Evolutionary conservation across 2,888 invertebrate species (phyloP), one percentile per base, ranked within the genome.

Genomic region (Drosophila limbata): DNA sequence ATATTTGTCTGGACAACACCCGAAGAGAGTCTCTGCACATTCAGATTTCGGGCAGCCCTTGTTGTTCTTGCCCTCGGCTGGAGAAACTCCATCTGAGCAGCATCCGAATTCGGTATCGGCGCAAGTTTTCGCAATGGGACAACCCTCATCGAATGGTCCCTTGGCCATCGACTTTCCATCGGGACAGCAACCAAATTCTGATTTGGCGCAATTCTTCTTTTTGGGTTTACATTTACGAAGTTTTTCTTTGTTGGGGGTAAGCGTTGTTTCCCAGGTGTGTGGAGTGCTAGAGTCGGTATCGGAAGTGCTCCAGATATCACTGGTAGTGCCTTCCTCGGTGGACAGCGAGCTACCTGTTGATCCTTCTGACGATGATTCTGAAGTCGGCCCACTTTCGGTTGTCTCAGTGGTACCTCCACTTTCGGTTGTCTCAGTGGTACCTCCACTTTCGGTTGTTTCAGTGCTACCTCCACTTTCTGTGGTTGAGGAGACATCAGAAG

Each of bases 61-160:
- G 68, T 94, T 91, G 13, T 95, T 93, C 0, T 94, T 93, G 10
- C 97, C 97, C 61, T 93, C 91, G 0, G 97, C 96, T 2, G 96
- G 95, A 0, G 97, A 96, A 0, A 97, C 95, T 0, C 95, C 96
- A 90, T 98, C 97, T 11, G 95, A 94, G 89, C 98, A 98, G 90
- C 98, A 98, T 0, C 97, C 96, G 82, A 93, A 95, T 83, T 94
- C 93, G 0, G 96, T 95, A 59, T 97, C 96, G 35, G 94, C 94
- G 85, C 98, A 98, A 0, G 96, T 97, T 73, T 95, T 94, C 0
- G 95, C 94, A 59, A 94, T 94, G 0, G 94, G 94, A 87, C 97
- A 97, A 31, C 96, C 97, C 93, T 95, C 94, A 61, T 95, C 95
- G 81, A 97, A 97, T 11, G 97, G 96, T 86, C 97, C 98, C 84